Conservation (phyloP, 2,113 vertebrate genomes). For the Engraulis encrasicolus region DNA sequence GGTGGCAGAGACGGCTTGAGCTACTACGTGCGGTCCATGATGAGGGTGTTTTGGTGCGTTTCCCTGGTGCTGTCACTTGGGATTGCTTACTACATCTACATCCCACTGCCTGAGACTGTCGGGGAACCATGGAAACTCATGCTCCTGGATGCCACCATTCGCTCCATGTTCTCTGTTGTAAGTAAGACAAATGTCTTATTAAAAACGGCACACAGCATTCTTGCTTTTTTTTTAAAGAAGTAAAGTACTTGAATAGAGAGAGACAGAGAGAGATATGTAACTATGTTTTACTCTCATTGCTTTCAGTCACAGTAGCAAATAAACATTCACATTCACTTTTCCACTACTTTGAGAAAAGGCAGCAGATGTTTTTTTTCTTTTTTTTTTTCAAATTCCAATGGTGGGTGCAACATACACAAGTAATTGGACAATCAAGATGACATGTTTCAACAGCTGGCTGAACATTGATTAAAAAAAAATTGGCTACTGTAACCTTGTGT, state of each 20-base stretch:
- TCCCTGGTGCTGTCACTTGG: constrained; percentile 58
- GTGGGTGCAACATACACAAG: no score
- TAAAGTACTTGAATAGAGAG: no score
- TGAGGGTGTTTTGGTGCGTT: constrained; percentile 55
- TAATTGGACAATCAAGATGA: no score
- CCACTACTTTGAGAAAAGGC: background rate
- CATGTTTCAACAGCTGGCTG: no score
- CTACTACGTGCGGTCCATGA: background rate
- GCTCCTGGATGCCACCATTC: constrained; percentile 79
- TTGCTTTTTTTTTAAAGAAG: no score
- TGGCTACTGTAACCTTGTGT: constrained; percentile 14
- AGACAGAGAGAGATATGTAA: background rate
- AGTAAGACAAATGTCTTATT: constrained; percentile 42
- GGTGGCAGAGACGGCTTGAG: background rate
- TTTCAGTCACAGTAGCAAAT: background rate
- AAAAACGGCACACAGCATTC: no score
- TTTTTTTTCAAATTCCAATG: no score
- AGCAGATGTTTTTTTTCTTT: no score
- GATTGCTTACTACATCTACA: constrained; percentile 82
- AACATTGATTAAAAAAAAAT: constrained; percentile 41
- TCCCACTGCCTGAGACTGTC: constrained; percentile 76
- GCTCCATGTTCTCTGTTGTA: constrained; percentile 74
- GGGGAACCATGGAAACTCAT: constrained; percentile 84
- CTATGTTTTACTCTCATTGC: background rate
- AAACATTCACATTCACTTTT: background rate